Percentiles rank a stretch among this genome's conserved stretches.
phyloP scores from a whole-genome alignment of 2,113 vertebrate genomes.

The Apaloderma vittatum region DNA sequence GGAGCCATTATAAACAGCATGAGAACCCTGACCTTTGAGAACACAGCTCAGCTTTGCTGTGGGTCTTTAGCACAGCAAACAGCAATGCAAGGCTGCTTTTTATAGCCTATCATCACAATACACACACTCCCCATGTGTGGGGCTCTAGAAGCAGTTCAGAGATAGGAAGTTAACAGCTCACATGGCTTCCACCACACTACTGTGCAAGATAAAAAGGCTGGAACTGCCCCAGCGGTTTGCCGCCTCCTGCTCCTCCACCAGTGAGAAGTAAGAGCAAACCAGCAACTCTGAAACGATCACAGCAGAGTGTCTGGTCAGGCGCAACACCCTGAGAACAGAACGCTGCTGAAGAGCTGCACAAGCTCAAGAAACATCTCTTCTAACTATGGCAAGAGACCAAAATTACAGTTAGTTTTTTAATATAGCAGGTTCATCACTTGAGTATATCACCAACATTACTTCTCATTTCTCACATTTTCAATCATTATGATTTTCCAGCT shows the following conservation, averaged over 20 bases:
- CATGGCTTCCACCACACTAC: accelerated
- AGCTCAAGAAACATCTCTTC: background rate
- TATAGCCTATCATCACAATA: background rate
- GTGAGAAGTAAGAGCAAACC: background rate
- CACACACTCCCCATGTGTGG: accelerated
- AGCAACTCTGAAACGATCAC: background rate
- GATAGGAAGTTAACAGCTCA: background rate
- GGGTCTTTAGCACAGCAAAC: background rate
- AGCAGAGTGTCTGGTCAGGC: background rate
- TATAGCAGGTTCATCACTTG: background rate
- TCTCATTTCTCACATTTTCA: background rate
- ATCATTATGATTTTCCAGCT: background rate
- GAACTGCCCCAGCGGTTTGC: background rate
- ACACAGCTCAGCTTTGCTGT: background rate
- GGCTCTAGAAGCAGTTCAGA: background rate
- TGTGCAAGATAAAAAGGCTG: background rate
- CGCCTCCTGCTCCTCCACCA: background rate
- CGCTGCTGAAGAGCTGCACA: background rate
- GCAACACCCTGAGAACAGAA: background rate
- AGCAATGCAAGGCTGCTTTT: background rate
- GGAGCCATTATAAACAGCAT: accelerated
- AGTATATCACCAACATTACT: background rate
- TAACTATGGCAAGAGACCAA: background rate
- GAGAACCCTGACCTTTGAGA: accelerated
- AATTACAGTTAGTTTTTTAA: background rate